Base-by-base conservation (phyloP, 2,113 vertebrate genomes). In the Hyla sarda region DNA sequence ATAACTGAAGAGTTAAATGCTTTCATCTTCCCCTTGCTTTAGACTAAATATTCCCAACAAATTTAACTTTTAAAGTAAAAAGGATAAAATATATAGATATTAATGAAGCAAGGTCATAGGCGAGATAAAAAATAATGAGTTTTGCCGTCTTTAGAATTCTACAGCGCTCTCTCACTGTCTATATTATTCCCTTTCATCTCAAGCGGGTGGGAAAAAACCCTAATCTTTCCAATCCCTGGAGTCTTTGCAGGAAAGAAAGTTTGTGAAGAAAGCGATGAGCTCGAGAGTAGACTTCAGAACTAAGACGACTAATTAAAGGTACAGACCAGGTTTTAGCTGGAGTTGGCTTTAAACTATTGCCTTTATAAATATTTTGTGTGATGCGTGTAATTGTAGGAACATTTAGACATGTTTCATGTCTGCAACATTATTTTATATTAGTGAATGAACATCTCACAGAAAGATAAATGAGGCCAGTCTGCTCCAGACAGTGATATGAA, bases 91-190 rank as follows among this genome's bases (percentile, higher is more conserved):
- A 69, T 69, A 82, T 71, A 82, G 60, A 82, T 82, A 82, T 82
- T 81, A 62, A 75, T 83, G 52, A 45, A 75, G 91, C 89, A 91
- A 92, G 91, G 91, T 93, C 92, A 91, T 88, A 85, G 89, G 89
- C 88, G 91, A 91, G 90, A 91, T 89, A 91, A 90, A 92, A 91
- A 91, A 88, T 92, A 91, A 92, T 89, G 89, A 91, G 87, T 88
- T 90, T 88, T 60, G 69, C 88, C 89, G 89, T 89, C 90, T 48
- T 19, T 48, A 87, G 84, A 82, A 88, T 87, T 92, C 87, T 75
- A 87, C 85, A 54, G 77, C 84, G 0, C 0, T 74, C 86, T 34
- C 60, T 83, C 54, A 54, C 78, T 75, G 19, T 50, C 80, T 82
- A 67, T 82, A 30, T 45, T 74, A 58, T 83, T 83, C 78, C 2